Evolutionary conservation across 2,888 invertebrate genomes (phyloP), one percentile per base, ranked within the genome.

Genomic region (Elmis aenea): DNA sequence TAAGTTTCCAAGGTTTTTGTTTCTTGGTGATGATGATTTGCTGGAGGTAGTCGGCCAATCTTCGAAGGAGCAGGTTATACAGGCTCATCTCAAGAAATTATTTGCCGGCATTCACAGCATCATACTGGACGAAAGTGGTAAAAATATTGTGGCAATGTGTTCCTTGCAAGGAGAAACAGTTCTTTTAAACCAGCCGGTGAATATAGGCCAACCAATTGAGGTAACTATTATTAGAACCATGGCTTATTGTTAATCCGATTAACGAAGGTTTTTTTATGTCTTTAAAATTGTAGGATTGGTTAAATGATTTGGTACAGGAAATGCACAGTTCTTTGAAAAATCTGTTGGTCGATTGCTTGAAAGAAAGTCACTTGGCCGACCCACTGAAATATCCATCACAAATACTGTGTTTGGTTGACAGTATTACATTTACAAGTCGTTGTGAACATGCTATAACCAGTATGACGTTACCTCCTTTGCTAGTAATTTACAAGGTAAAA

Each of bases 11-110:
- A 75, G 99, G 39, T 87, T 99, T 54, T 93, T 96, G 63, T 99
- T 99, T 64, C 75, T 99, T 45, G 95, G 95, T 40, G 97, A 99
- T 61, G 99, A 99, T 59, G 99, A 99, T 67, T 73, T 99, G 33
- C 70, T 99, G 37, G 97, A 99, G 72, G 79, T 99, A 42, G 76
- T 99, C 6, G 95, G 95, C 0, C 94, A 95, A 69, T 85, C 91
- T 0, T 83, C 88, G 0, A 91, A 91, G 53, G 87, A 88, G 41
- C 77, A 78, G 27, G 85, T 95, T 2, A 89, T 99, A 64, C 93
- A 96, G 66, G 78, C 85, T 0, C 97, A 99, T 65, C 76, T 99
- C 48, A 93, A 93, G 66, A 99, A 99, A 67, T 72, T 99, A 10
- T 99, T 96, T 68, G 91, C 94, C 15, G 93, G 93, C 1, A 83